Evolutionary conservation across 2,113 vertebrate species (phyloP).

Genomic region (Paedocypris sp.): DNA sequence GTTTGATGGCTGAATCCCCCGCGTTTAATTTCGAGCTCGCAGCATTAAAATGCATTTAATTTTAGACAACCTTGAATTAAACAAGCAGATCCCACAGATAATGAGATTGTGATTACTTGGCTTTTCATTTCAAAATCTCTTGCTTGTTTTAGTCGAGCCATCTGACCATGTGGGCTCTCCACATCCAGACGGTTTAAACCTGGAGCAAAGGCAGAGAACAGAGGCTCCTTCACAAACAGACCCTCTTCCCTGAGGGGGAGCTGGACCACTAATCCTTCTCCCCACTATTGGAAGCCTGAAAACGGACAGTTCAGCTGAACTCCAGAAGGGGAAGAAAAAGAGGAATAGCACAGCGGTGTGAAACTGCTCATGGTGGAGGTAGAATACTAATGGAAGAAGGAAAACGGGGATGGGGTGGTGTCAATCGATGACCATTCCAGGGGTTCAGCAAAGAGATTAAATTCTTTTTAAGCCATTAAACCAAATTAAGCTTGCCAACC

Average conservation of each 20-base stretch:
- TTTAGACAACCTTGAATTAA: neutral
- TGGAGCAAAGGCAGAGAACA: slow-evolving; percentile 8
- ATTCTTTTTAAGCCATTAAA: slow-evolving; percentile 2
- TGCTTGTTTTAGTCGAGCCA: slow-evolving; percentile 7
- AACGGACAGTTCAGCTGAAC: slow-evolving; percentile 4
- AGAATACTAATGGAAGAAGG: neutral
- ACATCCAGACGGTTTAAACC: slow-evolving; percentile 17
- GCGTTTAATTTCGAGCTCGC: no score
- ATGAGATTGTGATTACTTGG: neutral
- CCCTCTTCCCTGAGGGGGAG: slow-evolving; percentile 1
- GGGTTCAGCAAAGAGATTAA: slow-evolving; percentile 13
- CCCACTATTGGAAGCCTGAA: neutral
- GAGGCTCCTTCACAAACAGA: slow-evolving; percentile 17
- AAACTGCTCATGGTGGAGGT: neutral
- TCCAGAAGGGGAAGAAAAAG: neutral
- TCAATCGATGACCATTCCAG: neutral
- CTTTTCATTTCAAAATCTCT: neutral
- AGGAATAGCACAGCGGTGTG: neutral
- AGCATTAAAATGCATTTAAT: no score
- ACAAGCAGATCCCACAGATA: neutral
- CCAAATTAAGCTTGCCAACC: slow-evolving; percentile 9
- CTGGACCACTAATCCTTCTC: neutral
- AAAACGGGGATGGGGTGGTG: neutral
- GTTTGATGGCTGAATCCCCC: no score
- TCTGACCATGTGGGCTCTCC: neutral